Conservation (phyloP, 2,888 invertebrate genomes). For the Cryptosula pallasiana region DNA sequence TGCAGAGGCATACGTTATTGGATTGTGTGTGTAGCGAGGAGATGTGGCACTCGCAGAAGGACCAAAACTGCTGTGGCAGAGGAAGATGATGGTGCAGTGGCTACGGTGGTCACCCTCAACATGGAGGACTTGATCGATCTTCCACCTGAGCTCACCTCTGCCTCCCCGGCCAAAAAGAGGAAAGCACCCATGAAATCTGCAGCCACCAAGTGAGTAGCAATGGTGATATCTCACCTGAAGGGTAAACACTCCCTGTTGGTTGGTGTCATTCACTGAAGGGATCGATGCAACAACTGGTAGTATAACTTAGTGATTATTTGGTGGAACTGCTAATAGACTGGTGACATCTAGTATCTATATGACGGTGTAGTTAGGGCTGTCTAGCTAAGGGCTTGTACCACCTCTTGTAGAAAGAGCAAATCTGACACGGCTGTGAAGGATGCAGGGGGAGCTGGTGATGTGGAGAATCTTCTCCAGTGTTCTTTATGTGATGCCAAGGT, state of each 20-base stretch:
- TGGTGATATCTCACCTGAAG: no score
- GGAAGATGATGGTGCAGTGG: not conserved
- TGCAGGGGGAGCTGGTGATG: conserved; percentile 3
- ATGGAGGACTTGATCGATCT: not conserved
- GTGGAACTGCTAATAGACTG: no score
- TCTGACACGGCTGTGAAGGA: not conserved
- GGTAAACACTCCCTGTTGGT: no score
- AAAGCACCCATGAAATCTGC: conserved; percentile 14
- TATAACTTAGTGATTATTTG: no score
- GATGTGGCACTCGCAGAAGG: not conserved
- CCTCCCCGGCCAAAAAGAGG: not conserved
- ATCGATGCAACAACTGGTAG: no score
- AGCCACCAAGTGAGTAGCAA: conserved; percentile 6
- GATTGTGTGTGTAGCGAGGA: not conserved
- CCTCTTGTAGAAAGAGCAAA: conserved; percentile 7
- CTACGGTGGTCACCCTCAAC: not conserved
- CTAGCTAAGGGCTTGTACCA: no score
- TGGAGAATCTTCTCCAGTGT: conserved; percentile 13
- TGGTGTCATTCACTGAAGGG: no score
- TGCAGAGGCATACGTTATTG: no score
- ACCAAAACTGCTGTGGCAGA: not conserved
- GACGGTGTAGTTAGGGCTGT: no score
- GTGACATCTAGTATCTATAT: no score
- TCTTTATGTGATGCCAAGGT: conserved; percentile 19
- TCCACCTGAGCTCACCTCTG: not conserved